A percentile compares a stretch with the other conserved stretches of the same genome.
phyloP scores from a whole-genome alignment of 37 sponge, comb jelly and placozoan genomes.

The Halichondria panicea region DNA sequence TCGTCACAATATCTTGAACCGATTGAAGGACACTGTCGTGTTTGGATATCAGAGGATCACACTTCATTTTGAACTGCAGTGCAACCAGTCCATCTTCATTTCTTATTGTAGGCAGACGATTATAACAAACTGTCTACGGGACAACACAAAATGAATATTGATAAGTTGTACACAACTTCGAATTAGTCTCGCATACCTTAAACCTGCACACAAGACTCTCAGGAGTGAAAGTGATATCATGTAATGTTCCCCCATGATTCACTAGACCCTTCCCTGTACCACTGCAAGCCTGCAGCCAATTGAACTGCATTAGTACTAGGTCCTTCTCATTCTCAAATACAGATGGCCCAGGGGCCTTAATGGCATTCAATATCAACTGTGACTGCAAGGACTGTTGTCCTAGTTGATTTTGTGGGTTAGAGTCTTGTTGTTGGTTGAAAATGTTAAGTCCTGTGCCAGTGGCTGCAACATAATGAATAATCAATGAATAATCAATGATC shows the following conservation, averaged over 20 bases:
- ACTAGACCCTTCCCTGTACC: slow-evolving; percentile 75
- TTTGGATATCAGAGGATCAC: slow-evolving; percentile 27
- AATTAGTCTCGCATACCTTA: slow-evolving; percentile 10
- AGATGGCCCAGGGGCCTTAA: slow-evolving; percentile 72
- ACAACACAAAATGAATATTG: not conserved
- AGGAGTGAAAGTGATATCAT: slow-evolving; percentile 69
- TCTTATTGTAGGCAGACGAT: slow-evolving; percentile 60
- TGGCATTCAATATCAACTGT: slow-evolving; percentile 60
- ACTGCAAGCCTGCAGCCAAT: slow-evolving; percentile 81
- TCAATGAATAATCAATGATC: too few species aligned
- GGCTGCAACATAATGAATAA: too few species aligned
- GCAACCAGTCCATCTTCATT: slow-evolving; percentile 92
- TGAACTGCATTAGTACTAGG: slow-evolving; percentile 78
- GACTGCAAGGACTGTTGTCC: slow-evolving; percentile 2
- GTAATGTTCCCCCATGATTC: slow-evolving; percentile 48
- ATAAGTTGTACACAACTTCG: not conserved
- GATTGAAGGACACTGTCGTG: slow-evolving; percentile 37
- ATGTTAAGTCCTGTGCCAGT: slow-evolving; percentile 13
- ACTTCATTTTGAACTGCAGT: slow-evolving; percentile 67
- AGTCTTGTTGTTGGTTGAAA: not conserved
- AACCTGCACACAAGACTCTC: slow-evolving; percentile 75
- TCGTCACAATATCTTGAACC: slow-evolving; percentile 32
- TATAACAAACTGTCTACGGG: slow-evolving; percentile 71
- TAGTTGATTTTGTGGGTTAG: slow-evolving; percentile 13
- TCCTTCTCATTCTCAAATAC: slow-evolving; percentile 92